Conservation (phyloP, 2,888 invertebrate species). For the Zygaena filipendulae region DNA sequence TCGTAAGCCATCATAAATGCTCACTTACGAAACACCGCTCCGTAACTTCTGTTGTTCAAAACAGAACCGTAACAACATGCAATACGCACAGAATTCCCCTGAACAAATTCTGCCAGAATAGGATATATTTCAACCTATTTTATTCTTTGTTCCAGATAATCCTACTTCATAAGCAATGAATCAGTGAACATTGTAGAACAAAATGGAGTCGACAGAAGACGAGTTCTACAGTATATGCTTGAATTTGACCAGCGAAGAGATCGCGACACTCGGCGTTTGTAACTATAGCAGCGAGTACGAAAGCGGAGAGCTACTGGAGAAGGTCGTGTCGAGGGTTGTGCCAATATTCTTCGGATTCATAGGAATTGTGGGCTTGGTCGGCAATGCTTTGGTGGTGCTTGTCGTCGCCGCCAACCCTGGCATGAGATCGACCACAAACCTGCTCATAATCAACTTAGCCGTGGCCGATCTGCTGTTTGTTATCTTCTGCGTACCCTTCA, state of each 20-base stretch:
- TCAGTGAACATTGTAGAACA: conserved; percentile 17
- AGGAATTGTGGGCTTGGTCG: conserved; percentile 87
- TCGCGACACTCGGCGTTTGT: conserved; percentile 36
- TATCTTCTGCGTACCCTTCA: conserved; percentile 94
- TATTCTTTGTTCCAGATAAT: no score
- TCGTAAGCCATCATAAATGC: no score
- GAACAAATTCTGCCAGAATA: not conserved
- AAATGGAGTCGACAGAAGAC: conserved; percentile 52
- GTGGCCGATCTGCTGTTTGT: conserved; percentile 92
- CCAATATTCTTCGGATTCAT: conserved; percentile 88
- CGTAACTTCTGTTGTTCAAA: no score
- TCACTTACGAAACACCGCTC: no score
- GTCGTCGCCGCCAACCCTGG: conserved; percentile 90
- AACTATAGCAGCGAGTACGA: conserved; percentile 49
- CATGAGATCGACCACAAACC: conserved; percentile 94
- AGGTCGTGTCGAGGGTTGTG: conserved; percentile 77
- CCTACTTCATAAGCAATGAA: no score
- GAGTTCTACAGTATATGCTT: conserved; percentile 54
- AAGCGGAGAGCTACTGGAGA: conserved; percentile 68
- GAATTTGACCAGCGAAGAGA: conserved; percentile 44
- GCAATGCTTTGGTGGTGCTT: conserved; percentile 88
- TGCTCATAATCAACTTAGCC: conserved; percentile 90
- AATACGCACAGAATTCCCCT: not conserved
- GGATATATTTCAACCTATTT: no score
- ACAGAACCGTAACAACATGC: no score